Conservation (phyloP, 2,797 vertebrate genomes). For the Perodicticus potto region DNA sequence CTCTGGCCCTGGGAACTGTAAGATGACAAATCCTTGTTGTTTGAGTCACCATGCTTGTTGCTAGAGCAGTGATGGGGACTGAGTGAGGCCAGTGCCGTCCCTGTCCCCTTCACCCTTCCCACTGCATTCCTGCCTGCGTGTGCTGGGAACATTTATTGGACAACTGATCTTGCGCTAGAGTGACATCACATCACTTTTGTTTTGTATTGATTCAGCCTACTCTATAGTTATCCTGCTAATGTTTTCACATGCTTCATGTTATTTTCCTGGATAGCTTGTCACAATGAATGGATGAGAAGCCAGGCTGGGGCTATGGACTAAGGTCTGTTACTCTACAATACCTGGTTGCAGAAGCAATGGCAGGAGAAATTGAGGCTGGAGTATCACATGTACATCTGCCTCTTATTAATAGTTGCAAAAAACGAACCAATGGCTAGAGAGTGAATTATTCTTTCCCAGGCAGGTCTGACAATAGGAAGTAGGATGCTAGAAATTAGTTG, state of each 20-base stretch:
- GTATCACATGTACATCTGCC: background rate
- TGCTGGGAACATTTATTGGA: background rate
- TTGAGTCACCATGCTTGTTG: background rate
- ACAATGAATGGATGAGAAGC: background rate
- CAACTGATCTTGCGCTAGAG: background rate
- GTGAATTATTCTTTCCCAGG: background rate
- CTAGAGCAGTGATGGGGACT: background rate
- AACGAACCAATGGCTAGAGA: background rate
- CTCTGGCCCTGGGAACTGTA: background rate
- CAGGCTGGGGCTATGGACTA: rapidly evolving
- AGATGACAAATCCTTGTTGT: background rate
- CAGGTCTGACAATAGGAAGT: background rate
- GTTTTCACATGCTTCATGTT: background rate
- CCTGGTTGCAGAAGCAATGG: background rate
- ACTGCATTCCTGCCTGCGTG: background rate
- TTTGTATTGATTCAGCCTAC: background rate
- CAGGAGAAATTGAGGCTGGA: background rate
- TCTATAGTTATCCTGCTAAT: background rate
- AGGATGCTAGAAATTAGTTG: background rate
- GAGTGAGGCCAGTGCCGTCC: rapidly evolving
- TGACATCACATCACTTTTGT: background rate
- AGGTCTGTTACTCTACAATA: background rate
- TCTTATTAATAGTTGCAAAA: background rate
- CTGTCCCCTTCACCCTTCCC: background rate
- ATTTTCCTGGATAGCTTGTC: background rate